Conservation (phyloP, 2,113 vertebrate genomes). For the Chionomys nivalis region DNA sequence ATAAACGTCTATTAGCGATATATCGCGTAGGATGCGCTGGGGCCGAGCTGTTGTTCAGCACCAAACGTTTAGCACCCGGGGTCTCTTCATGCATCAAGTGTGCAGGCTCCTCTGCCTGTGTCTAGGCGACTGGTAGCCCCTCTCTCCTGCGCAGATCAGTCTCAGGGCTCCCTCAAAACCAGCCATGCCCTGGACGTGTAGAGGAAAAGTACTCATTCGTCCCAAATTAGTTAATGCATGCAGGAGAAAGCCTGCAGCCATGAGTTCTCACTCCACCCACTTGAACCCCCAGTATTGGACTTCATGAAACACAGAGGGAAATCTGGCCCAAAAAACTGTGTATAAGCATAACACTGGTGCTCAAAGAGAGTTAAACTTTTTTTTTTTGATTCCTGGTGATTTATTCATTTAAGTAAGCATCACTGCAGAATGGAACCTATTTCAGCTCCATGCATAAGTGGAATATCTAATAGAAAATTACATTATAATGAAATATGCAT, state of each 20-base stretch:
- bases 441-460: conserved; percentile 81
- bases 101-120: neutral
- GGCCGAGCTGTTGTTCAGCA: neutral
- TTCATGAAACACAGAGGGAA: neutral
- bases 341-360: neutral
- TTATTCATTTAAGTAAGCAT: conserved; percentile 81
- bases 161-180: neutral
- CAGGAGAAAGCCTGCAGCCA: neutral
- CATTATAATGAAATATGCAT: conserved; percentile 84
- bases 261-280: neutral
- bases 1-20: conserved; percentile 54
- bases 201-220: neutral
- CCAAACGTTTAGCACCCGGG: neutral
- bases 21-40: neutral
- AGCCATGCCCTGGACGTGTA: neutral
- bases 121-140: neutral
- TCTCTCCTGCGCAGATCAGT: neutral
- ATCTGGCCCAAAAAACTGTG: neutral
- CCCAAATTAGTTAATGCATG: neutral
- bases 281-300: neutral
- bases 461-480: conserved; percentile 83
- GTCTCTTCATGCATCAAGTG: neutral
- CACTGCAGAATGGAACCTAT: conserved; percentile 77
- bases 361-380: conserved; percentile 81
- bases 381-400: conserved; percentile 72